These are phyloP conservation scores for Drosophila demipolita DNA, from an alignment of 2,888 invertebrate species.

Conservation along the genomic window DNA sequence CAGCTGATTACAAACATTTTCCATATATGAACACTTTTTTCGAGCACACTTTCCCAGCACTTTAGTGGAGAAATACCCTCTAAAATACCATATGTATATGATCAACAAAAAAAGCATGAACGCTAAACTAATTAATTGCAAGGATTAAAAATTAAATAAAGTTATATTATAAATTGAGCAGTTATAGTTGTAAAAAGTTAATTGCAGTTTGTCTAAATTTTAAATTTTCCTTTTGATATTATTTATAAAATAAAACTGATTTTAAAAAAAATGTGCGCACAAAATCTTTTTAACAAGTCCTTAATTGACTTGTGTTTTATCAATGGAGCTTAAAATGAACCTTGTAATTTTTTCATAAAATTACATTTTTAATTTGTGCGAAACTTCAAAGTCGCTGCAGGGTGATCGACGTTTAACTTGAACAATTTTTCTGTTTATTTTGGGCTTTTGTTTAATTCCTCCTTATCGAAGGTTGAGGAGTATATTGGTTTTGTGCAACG, in stretches of 20 bases:
- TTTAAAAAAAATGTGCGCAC: not conserved
- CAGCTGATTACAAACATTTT: constrained; percentile 54
- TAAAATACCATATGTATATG: not conserved
- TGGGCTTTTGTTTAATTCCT: not conserved
- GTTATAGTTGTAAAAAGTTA: not conserved
- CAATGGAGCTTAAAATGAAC: not conserved
- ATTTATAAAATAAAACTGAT: not conserved
- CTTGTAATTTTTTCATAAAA: not conserved
- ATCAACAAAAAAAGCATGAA: not conserved
- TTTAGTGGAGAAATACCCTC: constrained; percentile 14
- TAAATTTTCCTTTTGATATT: not conserved
- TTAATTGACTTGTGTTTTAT: not conserved
- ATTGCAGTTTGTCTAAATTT: not conserved
- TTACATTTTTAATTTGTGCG: not conserved
- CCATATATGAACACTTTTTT: constrained; percentile 19
- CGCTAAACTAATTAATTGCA: not conserved
- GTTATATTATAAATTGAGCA: not conserved
- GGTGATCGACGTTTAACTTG: not conserved
- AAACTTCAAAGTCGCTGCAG: not conserved
- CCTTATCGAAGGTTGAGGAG: not conserved
- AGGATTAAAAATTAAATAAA: not conserved
- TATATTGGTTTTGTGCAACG: not conserved
- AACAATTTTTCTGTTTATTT: not conserved
- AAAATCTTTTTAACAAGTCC: not conserved
- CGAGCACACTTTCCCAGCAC: not conserved